Percentiles rank a stretch among this genome's conserved stretches.
Evolutionary conservation across 2,888 invertebrate genomes (phyloP).

Genomic region (Cerceris rybyensis): DNA sequence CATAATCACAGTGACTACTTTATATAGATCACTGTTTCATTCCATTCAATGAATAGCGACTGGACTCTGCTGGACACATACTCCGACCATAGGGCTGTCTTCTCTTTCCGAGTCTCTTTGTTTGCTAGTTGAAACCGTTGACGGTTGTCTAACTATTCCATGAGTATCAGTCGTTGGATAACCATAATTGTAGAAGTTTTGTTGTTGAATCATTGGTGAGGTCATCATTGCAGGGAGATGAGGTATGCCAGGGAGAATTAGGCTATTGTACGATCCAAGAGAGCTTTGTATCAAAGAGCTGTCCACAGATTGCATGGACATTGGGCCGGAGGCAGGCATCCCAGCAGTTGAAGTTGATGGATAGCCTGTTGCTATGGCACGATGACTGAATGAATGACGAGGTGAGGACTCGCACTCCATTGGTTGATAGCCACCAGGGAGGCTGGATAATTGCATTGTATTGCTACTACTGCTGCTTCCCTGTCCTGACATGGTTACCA

Average conservation of each 20-base stretch:
- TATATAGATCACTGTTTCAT: conserved; percentile 37
- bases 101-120: conserved; percentile 83
- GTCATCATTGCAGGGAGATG: conserved; percentile 80
- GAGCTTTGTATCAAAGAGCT: conserved; percentile 82
- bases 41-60: conserved; percentile 91
- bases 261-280: conserved; percentile 81
- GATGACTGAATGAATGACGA: conserved; percentile 79
- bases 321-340: conserved; percentile 72
- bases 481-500: conserved; percentile 81
- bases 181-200: conserved; percentile 79
- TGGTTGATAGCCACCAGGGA: conserved; percentile 82
- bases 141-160: conserved; percentile 76
- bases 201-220: conserved; percentile 78
- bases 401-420: conserved; percentile 92
- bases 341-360: conserved; percentile 73
- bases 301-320: conserved; percentile 78
- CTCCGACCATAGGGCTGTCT: conserved; percentile 93
- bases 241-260: conserved; percentile 81
- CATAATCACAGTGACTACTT: conserved; percentile 49
- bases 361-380: conserved; percentile 71
- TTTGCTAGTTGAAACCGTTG: conserved; percentile 76
- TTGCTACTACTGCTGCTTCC: conserved; percentile 77
- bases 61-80: conserved; percentile 95
- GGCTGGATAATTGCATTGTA: conserved; percentile 80
- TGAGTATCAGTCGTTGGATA: conserved; percentile 77